A percentile compares a stretch with the other conserved stretches of the same genome.
These are phyloP conservation scores for Bos javanicus DNA, from an alignment of 2,113 vertebrate species.

Conservation along the genomic window DNA sequence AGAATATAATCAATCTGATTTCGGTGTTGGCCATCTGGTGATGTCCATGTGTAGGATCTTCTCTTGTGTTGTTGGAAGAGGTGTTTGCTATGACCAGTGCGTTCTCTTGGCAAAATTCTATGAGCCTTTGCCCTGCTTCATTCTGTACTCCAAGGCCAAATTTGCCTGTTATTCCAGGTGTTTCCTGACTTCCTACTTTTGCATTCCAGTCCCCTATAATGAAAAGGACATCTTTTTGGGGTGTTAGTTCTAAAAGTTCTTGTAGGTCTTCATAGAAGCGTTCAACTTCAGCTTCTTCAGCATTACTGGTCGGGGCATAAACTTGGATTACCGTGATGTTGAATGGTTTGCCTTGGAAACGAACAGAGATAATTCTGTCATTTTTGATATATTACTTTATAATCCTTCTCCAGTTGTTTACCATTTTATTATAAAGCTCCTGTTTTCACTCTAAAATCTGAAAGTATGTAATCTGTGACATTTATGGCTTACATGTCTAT, in stretches of 20 bases:
- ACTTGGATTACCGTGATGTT: background rate
- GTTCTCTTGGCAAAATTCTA: background rate
- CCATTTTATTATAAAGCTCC: background rate
- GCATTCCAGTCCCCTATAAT: background rate
- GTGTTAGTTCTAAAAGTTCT: background rate
- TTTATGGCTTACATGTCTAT: background rate
- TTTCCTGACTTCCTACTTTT: background rate
- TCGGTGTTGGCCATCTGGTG: background rate
- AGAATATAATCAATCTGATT: background rate
- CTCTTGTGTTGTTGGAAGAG: background rate
- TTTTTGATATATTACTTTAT: background rate
- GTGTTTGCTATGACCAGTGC: background rate
- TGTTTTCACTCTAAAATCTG: background rate
- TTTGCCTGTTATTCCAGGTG: background rate
- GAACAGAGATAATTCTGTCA: background rate
- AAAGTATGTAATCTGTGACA: background rate
- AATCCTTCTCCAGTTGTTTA: background rate
- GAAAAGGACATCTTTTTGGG: background rate
- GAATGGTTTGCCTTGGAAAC: background rate
- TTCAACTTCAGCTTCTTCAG: background rate
- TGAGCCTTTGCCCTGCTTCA: background rate
- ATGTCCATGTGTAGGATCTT: background rate
- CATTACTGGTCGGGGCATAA: fast-evolving
- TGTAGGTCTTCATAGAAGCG: background rate
- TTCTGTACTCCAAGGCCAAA: background rate